Base-by-base conservation (phyloP, 2,888 invertebrate genomes). In the Xanthorhoe designata region DNA sequence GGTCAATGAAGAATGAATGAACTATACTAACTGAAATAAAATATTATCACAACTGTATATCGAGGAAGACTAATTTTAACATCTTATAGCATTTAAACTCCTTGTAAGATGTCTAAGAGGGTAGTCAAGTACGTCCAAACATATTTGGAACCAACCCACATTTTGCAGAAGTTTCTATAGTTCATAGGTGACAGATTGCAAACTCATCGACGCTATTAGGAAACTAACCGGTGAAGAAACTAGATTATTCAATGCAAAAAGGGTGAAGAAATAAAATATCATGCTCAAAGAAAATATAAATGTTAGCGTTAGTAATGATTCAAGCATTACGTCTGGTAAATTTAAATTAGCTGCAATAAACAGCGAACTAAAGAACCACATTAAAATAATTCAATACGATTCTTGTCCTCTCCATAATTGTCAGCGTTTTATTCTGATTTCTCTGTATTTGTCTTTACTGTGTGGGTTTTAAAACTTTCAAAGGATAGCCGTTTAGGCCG, bases 351-450 rank as follows among this genome's bases (percentile, higher is more conserved):
- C 50, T 51, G 8, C 49, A 61, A 59, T 62, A 52, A 55, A 66
- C 60, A 61, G 52, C 55, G 55, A 55, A 17, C 8, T 32, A 55
- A 70, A 69, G 61, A 61, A 24, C 61, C 45, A 50, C 64, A 59
- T 68, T 65, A 65, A 64, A 65, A 64, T 65, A 67, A 68, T 66
- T 53, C 49, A 45, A 58, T 60, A 64, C 19, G 18, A 29, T 61
- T 61, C 24, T 56, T 64, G 55, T 64, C 52, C 42, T 55, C 50
- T 29, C 67, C 62, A 54, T 64, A 68, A 65, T 64, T 61, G 64
- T 61, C 45, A 53, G 54, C 49, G 38, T 61, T 64, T 64, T 53
- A 68, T 59, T 55, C 15, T 32, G 53, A 56, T 57, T 62, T 51
- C 50, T 18, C 53, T 64, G 53, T 68, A 63, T 72, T 62, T 51